A percentile compares a stretch with the other conserved stretches of the same genome.
Evolutionary conservation across 2,888 invertebrate species (phyloP).

Genomic region (Gnatocerus cornutus): DNA sequence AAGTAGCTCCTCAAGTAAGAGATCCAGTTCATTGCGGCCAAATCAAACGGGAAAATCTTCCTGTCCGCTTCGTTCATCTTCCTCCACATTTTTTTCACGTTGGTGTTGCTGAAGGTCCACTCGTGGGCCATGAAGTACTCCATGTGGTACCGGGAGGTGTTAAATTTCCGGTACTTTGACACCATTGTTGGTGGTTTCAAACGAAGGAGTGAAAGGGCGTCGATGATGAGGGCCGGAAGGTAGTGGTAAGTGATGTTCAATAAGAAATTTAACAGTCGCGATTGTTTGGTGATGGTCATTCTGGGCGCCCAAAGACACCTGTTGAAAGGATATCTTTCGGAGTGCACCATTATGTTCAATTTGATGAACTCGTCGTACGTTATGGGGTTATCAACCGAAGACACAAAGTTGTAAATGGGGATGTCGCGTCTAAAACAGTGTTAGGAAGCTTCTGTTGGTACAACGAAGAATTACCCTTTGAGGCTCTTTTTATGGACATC

Average conservation of each 20-base stretch:
- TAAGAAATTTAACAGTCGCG: background rate
- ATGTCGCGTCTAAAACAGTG: conserved; percentile 4
- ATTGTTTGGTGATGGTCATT: conserved; percentile 64
- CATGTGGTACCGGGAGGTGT: conserved; percentile 2
- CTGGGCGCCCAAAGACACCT: conserved; percentile 57
- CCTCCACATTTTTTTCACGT: conserved; percentile 77
- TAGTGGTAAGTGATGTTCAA: conserved; percentile 29
- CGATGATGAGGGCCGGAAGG: conserved; percentile 16
- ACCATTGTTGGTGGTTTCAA: conserved; percentile 83
- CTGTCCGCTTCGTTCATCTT: conserved; percentile 71
- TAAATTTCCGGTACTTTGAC: conserved; percentile 70
- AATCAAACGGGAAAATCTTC: conserved; percentile 82
- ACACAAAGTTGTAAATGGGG: conserved; percentile 89
- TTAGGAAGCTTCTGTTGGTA: background rate
- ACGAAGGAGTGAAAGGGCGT: conserved; percentile 19
- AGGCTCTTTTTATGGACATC: conserved; percentile 68
- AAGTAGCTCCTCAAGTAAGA: conserved; percentile 81
- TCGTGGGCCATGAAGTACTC: conserved; percentile 4
- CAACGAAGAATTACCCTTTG: background rate
- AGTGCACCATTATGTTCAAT: conserved; percentile 6
- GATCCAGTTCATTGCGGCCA: conserved; percentile 82
- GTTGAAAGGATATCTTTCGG: conserved; percentile 2
- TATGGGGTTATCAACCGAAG: conserved; percentile 84
- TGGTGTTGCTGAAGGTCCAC: conserved; percentile 81
- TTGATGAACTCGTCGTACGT: conserved; percentile 82